Evolutionary conservation across 2,113 vertebrate species (phyloP), one percentile per base, ranked within the genome.

Genomic region (Lipotes vexillifer): DNA sequence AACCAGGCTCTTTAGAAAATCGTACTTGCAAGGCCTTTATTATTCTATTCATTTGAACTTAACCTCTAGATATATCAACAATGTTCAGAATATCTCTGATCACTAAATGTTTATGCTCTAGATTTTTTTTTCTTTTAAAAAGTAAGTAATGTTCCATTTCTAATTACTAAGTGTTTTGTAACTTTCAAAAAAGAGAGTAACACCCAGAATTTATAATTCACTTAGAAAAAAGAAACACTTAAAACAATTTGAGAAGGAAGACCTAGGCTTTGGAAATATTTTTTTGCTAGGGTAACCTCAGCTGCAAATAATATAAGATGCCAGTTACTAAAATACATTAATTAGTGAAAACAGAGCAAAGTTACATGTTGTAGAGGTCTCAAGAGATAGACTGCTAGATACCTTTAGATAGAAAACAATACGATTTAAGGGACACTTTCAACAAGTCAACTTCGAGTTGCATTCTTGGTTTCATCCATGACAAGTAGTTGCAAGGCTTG

Each of bases 401-500:
- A 52, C 9, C 66, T 4, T 75, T 83, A 8, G 29, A 36, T 5
- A 83, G 57, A 82, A 81, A 93, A 83, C 23, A 88, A 88, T 68
- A n/a, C 3, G 1, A 87, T 81, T 61, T 46, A 55, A 93, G 81
- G 4, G 20, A 59, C 23, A 15, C 0, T 66, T 52, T 63, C 1
- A 93, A 63, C 0, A n/a, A 90, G 77, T 83, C 59, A 44, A 21
- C 81, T 18, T 23, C 71, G 8, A 83, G 44, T 10, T 69, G 27
- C 46, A 12, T 87, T 0, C 82, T 41, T 55, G 21, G 31, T 33
- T 86, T 59, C 59, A 20, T 55, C 82, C 87, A 72, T 92, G 93
- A 97, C 93, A 97, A 97, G 97, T 97, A 96, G 86, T 95, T 96
- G 88, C 46, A 88, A 72, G 8, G 44, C 57, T 88, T 90, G 36